A percentile compares a stretch with the other conserved stretches of the same genome.
Evolutionary conservation across 2,888 invertebrate genomes (phyloP).

Genomic region (Selenia dentaria): DNA sequence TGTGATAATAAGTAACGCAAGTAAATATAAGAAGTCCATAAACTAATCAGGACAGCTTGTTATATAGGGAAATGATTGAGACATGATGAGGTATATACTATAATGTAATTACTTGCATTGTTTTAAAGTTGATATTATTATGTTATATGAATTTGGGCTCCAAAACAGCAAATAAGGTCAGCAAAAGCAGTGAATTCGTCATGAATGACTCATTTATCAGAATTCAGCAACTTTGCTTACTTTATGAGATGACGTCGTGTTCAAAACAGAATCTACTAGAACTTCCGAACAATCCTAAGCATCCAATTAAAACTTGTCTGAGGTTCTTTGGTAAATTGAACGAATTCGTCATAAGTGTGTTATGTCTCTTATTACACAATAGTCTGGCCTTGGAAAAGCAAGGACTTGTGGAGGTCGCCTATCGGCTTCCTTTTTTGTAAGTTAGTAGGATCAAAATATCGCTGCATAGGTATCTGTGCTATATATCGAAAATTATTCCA

Average conservation of each 20-base stretch:
- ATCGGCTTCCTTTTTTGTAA: neutral
- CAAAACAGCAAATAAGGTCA: constrained; percentile 24
- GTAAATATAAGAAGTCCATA: too few relatives aligned
- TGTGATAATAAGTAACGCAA: too few relatives aligned
- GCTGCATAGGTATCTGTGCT: too few relatives aligned
- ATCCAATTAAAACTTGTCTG: neutral
- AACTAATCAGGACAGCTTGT: too few relatives aligned
- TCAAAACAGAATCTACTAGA: neutral
- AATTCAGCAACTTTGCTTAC: neutral
- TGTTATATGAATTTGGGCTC: too few relatives aligned
- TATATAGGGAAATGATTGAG: too few relatives aligned
- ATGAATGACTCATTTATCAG: constrained; percentile 24
- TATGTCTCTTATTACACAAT: constrained; percentile 1
- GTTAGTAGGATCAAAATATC: too few relatives aligned
- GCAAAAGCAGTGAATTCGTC: constrained; percentile 17
- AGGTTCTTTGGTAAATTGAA: neutral
- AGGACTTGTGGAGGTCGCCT: constrained; percentile 29
- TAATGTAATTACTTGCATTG: too few relatives aligned
- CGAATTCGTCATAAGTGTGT: neutral
- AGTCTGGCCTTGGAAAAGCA: constrained; percentile 27
- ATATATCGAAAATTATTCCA: too few relatives aligned
- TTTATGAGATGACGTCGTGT: neutral
- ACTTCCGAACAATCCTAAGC: neutral
- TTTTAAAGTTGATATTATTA: too few relatives aligned
- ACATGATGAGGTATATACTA: too few relatives aligned